Percentiles rank a stretch among this genome's conserved stretches.
Conservation (phyloP, 2,113 vertebrate species). For the Phalacrocorax brasilianus region DNA sequence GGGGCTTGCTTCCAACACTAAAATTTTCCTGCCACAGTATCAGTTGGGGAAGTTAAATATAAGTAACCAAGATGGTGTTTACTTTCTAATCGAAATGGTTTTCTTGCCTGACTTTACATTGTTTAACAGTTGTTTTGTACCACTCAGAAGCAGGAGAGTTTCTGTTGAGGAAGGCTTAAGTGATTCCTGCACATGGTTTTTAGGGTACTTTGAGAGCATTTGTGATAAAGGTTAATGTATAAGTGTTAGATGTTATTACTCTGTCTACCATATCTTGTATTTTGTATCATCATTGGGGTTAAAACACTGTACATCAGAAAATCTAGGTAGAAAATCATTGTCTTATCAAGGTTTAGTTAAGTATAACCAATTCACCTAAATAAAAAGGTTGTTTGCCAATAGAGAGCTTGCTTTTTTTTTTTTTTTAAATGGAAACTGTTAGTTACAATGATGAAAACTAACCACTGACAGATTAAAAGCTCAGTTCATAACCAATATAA, state of each 20-base stretch:
- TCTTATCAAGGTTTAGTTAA: neutral
- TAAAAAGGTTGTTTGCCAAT: neutral
- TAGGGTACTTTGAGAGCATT: neutral
- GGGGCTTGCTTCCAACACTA: neutral
- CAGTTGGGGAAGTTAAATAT: neutral
- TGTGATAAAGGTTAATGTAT: neutral
- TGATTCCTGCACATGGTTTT: neutral
- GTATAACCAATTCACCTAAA: neutral
- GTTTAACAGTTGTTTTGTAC: neutral
- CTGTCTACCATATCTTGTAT: neutral
- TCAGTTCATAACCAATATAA: neutral
- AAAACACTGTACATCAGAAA: neutral
- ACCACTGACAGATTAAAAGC: neutral
- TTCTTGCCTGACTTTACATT: neutral
- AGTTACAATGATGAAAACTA: neutral
- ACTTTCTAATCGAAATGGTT: neutral
- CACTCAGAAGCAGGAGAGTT: neutral
- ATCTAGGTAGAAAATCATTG: neutral
- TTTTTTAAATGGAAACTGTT: neutral
- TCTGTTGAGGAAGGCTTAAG: neutral
- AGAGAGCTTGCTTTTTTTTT: neutral
- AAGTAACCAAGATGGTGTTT: neutral
- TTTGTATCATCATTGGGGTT: neutral
- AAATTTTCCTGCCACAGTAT: neutral
- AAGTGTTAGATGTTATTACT: neutral